Conservation (phyloP, 2,888 invertebrate species). For the Drosophila emarginata region DNA sequence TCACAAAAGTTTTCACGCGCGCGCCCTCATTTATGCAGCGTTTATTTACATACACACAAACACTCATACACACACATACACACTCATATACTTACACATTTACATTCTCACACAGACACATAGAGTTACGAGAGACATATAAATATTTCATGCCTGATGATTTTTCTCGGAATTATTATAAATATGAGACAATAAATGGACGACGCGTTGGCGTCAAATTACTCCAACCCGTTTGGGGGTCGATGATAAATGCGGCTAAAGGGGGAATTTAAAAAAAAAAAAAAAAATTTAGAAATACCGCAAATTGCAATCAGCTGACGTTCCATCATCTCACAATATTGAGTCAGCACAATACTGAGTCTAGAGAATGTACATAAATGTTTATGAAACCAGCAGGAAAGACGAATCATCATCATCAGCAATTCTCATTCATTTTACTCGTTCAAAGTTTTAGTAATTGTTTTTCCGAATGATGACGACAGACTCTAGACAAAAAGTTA, state of each 20-base stretch:
- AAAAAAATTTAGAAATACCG: constrained; percentile 23
- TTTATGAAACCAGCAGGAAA: neutral
- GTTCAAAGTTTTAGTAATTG: constrained; percentile 3
- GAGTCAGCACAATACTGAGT: neutral
- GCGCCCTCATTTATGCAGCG: constrained; percentile 46
- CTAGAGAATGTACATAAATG: neutral
- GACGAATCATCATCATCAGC: neutral
- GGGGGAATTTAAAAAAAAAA: neutral
- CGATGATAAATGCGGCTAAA: neutral
- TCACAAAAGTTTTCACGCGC: constrained; percentile 40
- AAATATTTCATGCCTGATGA: constrained; percentile 39
- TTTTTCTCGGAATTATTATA: constrained; percentile 26
- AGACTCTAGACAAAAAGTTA: constrained; percentile 1
- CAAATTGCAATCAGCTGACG: constrained; percentile 37
- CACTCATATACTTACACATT: neutral
- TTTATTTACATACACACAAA: constrained; percentile 34
- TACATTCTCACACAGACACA: neutral
- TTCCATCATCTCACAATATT: constrained; percentile 9
- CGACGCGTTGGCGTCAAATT: constrained; percentile 37
- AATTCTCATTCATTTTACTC: neutral
- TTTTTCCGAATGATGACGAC: neutral
- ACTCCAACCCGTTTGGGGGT: constrained; percentile 13
- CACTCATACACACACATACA: neutral
- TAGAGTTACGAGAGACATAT: constrained; percentile 24
- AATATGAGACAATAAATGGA: constrained; percentile 39